Base-by-base conservation (phyloP, 2,113 vertebrate species). In the Nesoenas mayeri region DNA sequence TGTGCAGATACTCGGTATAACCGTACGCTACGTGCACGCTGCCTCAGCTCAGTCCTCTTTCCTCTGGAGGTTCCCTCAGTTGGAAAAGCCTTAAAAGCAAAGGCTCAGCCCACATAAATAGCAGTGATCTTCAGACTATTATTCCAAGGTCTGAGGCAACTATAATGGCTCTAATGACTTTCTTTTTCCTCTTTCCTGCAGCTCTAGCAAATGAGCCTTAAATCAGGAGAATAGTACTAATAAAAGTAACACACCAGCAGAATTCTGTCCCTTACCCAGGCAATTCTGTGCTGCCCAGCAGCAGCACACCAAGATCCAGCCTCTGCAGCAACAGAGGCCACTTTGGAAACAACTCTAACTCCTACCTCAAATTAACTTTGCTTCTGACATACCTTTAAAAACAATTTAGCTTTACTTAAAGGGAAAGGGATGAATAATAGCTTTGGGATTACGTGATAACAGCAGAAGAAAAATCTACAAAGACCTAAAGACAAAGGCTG, bases 381-480 rank as follows among this genome's bases (percentile, higher is more conserved):
- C 32, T 13, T 19, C 31, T 11, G 34, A 88, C 71, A 84, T 18
- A 26, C 38, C 62, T 72, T 4, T 10, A 40, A 62, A 75, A 88
- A 19, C 69, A 61, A 24, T 31, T 87, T 60, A 62, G 61, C 14
- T 78, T 38, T 71, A 61, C 17, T 60, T 54, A 61, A 81, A 85
- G 75, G 64, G 40, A 94, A 92, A 91, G 11, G 72, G 31, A 89
- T 29, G 9, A 18, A n/a, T 48, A 92, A 81, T 5, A 94, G 83
- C 20, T 93, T 60, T 69, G 67, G 94, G 62, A 67, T 60, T 10
- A 83, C 29, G 70, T 42, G 40, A 2, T 64, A 91, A 91, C 40
- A 83, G 90, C 48, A 94, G 65, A 74, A 82, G 70, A 80, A 91
- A 96, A 93, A 81, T 57, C 84, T 6, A 89, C n/a, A 44, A 61